Evolutionary conservation across 2,797 vertebrate species (phyloP).

Genomic region (Rhinella marina): DNA sequence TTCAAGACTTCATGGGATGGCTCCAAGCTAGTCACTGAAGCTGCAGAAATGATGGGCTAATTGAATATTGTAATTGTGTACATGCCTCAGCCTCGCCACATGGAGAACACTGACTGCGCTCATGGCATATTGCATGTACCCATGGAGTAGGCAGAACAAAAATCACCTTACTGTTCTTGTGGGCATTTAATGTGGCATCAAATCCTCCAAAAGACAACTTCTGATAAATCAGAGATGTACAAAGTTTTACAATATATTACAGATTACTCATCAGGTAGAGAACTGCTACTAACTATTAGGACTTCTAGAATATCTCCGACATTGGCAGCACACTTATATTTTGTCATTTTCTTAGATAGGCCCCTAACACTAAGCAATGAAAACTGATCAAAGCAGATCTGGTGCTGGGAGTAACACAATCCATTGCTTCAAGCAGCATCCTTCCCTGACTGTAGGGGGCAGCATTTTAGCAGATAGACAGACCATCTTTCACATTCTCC

Average conservation of each 20-base stretch:
- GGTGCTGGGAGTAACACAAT: background rate
- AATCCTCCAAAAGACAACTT: slow-evolving; percentile 60
- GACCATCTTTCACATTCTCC: background rate
- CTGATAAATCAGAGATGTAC: slow-evolving; percentile 54
- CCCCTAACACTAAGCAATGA: background rate
- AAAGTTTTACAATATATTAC: background rate
- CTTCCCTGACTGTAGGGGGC: background rate
- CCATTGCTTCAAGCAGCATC: too few relatives aligned
- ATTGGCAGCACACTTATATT: background rate
- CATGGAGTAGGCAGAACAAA: background rate
- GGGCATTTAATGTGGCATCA: slow-evolving; percentile 66
- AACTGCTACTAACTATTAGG: background rate
- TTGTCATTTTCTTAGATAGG: background rate
- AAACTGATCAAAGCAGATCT: background rate
- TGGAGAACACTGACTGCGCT: slow-evolving; percentile 35
- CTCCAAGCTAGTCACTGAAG: slow-evolving; percentile 92
- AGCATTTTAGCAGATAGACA: background rate
- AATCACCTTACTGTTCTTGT: slow-evolving; percentile 61
- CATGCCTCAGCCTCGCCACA: background rate
- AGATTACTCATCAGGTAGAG: background rate
- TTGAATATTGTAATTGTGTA: slow-evolving; percentile 38
- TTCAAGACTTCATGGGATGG: slow-evolving; percentile 97
- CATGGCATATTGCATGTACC: slow-evolving; percentile 30
- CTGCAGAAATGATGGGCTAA: slow-evolving; percentile 93
- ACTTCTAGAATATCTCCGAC: background rate